Evolutionary conservation across 2,888 invertebrate genomes (phyloP), one percentile per base, ranked within the genome.

Genomic region (Lymantria dispar): DNA sequence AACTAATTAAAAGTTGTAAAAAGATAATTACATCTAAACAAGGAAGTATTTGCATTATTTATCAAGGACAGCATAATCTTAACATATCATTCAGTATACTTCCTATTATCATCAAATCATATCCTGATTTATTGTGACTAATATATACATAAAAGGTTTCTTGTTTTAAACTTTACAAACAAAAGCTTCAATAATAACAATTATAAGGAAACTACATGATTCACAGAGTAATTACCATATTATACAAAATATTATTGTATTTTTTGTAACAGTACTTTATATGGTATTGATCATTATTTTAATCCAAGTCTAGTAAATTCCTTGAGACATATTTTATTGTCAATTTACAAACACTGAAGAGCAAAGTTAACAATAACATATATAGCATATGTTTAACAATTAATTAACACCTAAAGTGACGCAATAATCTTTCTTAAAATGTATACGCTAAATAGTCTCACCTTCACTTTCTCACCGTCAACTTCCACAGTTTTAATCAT

Each of bases 401-500:
- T 8, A n/a, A 40, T 10, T 15, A 12, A n/a, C 13, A 42, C 12
- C 38, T n/a, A 49, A 48, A 70, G 62, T 80, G 74, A 79, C 72
- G 78, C 73, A 82, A 81, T 65, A 64, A 59, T 49, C 13, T 62
- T 60, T 53, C 66, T 68, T 61, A 73, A 74, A 68, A 70, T 54
- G 63, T 60, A 58, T 54, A 43, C 45, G 43, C 43, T 47, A 47
- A 47, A 53, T 45, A 60, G 51, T 66, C 77, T 85, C 92, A 97
- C 96, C 94, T 98, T 98, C 70, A 98, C 96, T 94, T 97, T 97
- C 87, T 97, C 97, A 77, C 97, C 97, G 74, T 97, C 98, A 51
- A 99, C 97, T 93, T 98, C 98, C 8, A 99, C 98, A 48, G 98
- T 98, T 92, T 99, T 99, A 58, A 99, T 99, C 98, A 99, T 98